Evolutionary conservation across 92 coral and sea anemone genomes (phyloP), one percentile per base, ranked within the genome.

Genomic region (Paramuricea clavata): DNA sequence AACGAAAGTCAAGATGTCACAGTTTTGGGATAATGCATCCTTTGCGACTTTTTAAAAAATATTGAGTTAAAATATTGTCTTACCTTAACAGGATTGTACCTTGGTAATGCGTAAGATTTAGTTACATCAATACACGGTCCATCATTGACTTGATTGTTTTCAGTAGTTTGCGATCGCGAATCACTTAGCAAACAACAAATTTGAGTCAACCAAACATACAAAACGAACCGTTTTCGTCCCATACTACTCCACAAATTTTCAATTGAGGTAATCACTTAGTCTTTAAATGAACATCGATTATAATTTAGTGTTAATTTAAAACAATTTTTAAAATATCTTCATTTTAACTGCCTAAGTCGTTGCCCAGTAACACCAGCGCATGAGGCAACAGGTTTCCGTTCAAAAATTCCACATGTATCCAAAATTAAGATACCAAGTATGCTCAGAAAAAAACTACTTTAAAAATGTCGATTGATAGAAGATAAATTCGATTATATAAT

Each of bases 71-170:
- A 30, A n/a, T n/a, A n/a, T n/a, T 31, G 4, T 33, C 39, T 11
- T 31, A 76, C 82, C 82, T 76, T 76, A 4, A 76, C 82, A 0
- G 82, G 82, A 54, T 76, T 76, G 47, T 50, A 68, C 47, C 82
- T 35, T 49, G 82, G 43, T 26, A 76, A 76, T 2, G 42, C 82
- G 30, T 33, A 76, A 17, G 67, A 36, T 36, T 76, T 76, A 22
- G 16, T 22, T 68, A 22, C 47, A 54, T 76, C 82, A 68, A 76
- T 76, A 54, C 82, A 76, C 1, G 82, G 82, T 5, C 82, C 82
- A 13, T 72, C 31, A 15, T 76, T 49, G 67, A 27, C 82, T 17
- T 11, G 26, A n/a, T 0, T 5, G 54, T 42, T 0, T 36, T 44
- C 25, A 13, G 12, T 54, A 1, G 22, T 56, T 12, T 23, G 39